phyloP scores from a whole-genome alignment of 2,113 vertebrate genomes.

The Sinosuthora webbiana region DNA sequence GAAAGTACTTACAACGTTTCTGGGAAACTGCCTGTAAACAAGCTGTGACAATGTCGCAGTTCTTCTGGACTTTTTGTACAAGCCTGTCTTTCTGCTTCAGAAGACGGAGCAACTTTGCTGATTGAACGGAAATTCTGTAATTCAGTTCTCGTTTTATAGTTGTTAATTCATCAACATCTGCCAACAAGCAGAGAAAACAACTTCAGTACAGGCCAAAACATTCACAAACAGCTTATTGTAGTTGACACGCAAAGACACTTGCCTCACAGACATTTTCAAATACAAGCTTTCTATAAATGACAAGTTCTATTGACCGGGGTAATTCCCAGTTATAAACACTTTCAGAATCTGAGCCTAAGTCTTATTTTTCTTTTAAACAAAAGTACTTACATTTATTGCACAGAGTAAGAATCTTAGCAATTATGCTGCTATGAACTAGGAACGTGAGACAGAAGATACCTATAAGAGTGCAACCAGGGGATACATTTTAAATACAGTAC shows the following conservation, averaged over 20 bases:
- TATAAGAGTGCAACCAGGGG: neutral
- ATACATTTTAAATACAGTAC: neutral
- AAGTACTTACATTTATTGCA: neutral
- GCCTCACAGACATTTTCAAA: neutral
- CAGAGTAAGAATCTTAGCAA: neutral
- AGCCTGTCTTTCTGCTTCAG: constrained; percentile 90
- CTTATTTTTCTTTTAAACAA: neutral
- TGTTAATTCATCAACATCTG: constrained; percentile 82
- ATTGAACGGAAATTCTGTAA: constrained; percentile 85
- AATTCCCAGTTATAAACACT: neutral
- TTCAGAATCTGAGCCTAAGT: neutral
- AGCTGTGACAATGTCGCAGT: constrained; percentile 91
- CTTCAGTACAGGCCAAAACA: neutral
- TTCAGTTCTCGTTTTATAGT: constrained; percentile 86
- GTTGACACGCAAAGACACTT: neutral
- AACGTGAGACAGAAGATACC: neutral
- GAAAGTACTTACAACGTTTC: constrained; percentile 87
- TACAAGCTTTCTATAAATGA: neutral
- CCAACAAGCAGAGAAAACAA: constrained; percentile 37
- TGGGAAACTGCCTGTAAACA: constrained; percentile 93
- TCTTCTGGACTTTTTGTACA: constrained; percentile 86
- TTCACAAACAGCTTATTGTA: neutral
- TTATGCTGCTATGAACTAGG: neutral
- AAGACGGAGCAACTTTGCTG: constrained; percentile 89
- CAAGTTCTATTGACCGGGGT: neutral